Evolutionary conservation across 2,113 vertebrate species (phyloP).

Genomic region (Oreochromis niloticus): DNA sequence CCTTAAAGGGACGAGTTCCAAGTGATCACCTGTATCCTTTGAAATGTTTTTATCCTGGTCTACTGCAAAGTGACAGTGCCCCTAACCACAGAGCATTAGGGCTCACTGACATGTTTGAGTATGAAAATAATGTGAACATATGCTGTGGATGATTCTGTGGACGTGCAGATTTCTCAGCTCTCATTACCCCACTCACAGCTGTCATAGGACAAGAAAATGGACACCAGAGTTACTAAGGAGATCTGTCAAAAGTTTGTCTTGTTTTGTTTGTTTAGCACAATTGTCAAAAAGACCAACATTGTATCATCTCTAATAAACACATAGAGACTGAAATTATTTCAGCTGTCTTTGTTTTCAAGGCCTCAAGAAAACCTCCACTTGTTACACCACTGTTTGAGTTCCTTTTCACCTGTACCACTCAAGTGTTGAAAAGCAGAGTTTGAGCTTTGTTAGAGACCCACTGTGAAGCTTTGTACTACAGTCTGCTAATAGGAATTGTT

Average conservation of each 20-base stretch:
- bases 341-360: background rate
- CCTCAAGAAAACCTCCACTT: background rate
- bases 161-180: background rate
- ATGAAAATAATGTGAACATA: background rate
- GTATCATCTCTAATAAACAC: conserved; percentile 72
- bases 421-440: background rate
- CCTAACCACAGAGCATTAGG: background rate
- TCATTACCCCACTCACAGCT: background rate
- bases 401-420: background rate
- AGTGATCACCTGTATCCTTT: background rate
- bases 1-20: background rate
- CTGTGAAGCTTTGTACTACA: background rate
- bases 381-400: background rate
- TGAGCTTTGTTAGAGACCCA: background rate
- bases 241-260: conserved; percentile 44
- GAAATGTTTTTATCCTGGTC: too few relatives aligned
- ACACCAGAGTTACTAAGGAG: background rate
- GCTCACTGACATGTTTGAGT: background rate
- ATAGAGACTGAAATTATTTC: conserved; percentile 27
- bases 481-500: background rate
- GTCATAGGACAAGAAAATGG: background rate
- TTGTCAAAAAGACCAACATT: conserved; percentile 55
- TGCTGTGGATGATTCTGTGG: background rate
- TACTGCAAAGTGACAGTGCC: background rate
- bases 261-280: conserved; percentile 59